Evolutionary conservation across 2,797 vertebrate genomes (phyloP).

Genomic region (Strix occidentalis): DNA sequence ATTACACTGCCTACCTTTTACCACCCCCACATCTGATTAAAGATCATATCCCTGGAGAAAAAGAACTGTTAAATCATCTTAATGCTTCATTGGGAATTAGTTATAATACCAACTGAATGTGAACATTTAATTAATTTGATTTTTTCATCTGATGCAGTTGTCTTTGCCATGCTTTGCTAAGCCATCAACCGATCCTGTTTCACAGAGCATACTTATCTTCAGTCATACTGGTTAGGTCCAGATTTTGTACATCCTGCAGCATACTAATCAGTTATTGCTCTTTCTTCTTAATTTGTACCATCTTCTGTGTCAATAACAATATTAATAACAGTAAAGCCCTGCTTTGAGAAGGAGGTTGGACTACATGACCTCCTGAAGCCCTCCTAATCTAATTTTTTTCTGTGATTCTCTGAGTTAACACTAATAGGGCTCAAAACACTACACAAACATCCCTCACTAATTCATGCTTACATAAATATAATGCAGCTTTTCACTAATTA

Average conservation of each 20-base stretch:
- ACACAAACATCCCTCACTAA: not conserved
- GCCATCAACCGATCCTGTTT: not conserved
- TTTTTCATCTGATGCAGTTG: conserved; percentile 16
- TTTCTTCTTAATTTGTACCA: not conserved
- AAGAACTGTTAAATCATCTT: conserved; percentile 41
- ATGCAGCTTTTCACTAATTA: not conserved
- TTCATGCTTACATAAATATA: not conserved
- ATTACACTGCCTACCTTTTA: not conserved
- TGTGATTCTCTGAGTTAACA: not conserved
- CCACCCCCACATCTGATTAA: not conserved
- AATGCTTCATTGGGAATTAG: conserved; percentile 12
- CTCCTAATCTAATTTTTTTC: not conserved
- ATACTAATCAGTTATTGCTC: not conserved
- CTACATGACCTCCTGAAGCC: not conserved
- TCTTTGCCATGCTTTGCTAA: conserved; percentile 5
- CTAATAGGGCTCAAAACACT: not conserved
- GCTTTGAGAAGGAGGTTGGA: not conserved
- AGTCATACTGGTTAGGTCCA: not conserved
- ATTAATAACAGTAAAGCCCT: not conserved
- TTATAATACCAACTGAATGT: not conserved
- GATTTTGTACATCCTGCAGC: not conserved
- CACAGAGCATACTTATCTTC: not conserved
- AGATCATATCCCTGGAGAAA: conserved; percentile 15
- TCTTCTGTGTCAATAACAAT: not conserved
- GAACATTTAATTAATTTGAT: conserved; percentile 26